Evolutionary conservation across 2,113 vertebrate genomes (phyloP).

Genomic region (Paratilapia polleni): DNA sequence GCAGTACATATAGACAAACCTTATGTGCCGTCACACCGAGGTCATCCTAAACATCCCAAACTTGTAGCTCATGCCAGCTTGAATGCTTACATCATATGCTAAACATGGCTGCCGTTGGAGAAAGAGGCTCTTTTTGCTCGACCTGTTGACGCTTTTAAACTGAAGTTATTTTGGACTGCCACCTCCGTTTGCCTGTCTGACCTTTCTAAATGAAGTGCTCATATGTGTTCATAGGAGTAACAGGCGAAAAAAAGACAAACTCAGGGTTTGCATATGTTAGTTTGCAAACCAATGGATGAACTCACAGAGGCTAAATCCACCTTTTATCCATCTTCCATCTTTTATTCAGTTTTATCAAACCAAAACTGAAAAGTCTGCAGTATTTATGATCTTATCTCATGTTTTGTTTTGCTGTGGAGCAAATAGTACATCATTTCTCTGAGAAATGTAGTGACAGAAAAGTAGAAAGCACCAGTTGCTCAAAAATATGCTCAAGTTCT

Average conservation of each 20-base stretch:
- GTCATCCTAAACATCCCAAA: not conserved
- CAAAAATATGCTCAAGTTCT: not conserved
- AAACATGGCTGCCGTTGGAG: fast-evolving
- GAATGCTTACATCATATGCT: fast-evolving
- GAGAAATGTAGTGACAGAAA: not conserved
- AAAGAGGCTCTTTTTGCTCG: not conserved
- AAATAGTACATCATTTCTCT: not conserved
- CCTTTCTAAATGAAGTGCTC: not conserved
- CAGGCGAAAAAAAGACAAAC: fast-evolving
- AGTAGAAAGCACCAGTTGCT: not conserved
- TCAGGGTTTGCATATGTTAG: not conserved
- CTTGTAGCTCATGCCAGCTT: not conserved
- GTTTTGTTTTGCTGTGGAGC: not conserved
- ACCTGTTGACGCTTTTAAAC: not conserved
- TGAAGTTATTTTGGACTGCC: fast-evolving
- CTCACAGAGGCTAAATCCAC: not conserved
- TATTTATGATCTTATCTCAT: fast-evolving
- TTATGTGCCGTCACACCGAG: not conserved
- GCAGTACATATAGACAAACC: not conserved
- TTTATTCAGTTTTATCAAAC: not conserved
- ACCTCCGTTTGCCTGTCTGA: not conserved
- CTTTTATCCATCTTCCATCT: no score
- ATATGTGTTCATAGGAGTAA: no score
- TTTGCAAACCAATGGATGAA: no score
- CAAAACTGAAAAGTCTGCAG: not conserved